Base-by-base conservation (phyloP, 2,888 invertebrate genomes). In the Dryobotodes eremita region DNA sequence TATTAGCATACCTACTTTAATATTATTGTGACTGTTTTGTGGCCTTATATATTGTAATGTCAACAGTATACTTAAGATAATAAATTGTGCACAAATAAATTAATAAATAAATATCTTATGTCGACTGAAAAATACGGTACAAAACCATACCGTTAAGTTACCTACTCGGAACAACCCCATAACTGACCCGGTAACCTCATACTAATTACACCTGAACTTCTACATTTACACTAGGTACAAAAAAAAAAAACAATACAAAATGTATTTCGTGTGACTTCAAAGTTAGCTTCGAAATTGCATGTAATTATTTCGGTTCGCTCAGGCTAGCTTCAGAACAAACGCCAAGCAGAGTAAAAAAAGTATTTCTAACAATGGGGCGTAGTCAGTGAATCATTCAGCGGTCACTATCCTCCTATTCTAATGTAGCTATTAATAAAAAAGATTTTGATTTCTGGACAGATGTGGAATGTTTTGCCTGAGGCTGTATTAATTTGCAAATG, bases 321-420 rank as follows among this genome's bases (percentile, higher is more conserved):
- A 71, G 69, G 72, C 64, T 71, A 75, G 73, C 64, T 76, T 85
- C 59, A 81, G 71, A 83, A 73, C 78, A 72, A 83, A 77, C 42
- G 75, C 42, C 46, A 46, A 23, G 59, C 46, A 42, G 23, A 50
- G 61, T 76, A 75, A 87, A 85, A 88, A 88, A 85, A 70, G 42
- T 46, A 46, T 59, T 68, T 81, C 71, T 79, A 71, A 87, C 77
- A 81, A 84, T 87, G 83, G 86, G 85, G 89, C 85, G 89, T 88
- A 75, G 75, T 77, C 80, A 82, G 83, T 91, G 91, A 91, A 88
- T 92, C 90, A 90, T 89, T 81, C 76, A 77, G 75, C 86, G 90
- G 90, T 90, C 88, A 90, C 83, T 89, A 87, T 90, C 84, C 87
- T 84, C 80, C 36, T 68, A 69, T 76, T 85, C 82, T 76, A 82